These are phyloP conservation scores for Gambusia affinis DNA, from an alignment of 2,113 vertebrate genomes.

Conservation along the genomic window DNA sequence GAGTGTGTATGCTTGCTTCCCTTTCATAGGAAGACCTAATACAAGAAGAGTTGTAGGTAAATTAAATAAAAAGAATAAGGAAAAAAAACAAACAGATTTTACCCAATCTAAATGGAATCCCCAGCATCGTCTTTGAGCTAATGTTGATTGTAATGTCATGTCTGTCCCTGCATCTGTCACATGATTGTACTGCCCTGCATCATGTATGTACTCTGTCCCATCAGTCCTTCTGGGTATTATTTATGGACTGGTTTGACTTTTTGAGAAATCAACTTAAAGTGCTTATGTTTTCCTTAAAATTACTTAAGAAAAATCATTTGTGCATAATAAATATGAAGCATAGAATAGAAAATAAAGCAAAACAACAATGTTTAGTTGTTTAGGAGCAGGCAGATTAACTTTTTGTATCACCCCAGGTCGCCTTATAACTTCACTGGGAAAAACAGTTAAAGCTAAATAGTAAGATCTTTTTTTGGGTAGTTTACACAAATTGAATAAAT, in stretches of 20 bases:
- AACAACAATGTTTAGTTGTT: background rate
- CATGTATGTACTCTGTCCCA: background rate
- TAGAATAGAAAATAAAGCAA: background rate
- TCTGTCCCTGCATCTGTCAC: background rate
- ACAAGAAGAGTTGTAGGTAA: constrained; percentile 62
- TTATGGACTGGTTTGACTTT: constrained; percentile 25
- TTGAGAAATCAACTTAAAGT: background rate
- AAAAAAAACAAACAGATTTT: background rate
- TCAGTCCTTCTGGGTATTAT: background rate
- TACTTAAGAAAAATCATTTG: constrained; percentile 4
- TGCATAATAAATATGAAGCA: background rate
- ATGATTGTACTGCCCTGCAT: constrained; percentile 2
- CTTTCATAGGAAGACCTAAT: constrained; percentile 49
- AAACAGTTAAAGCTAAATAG: background rate
- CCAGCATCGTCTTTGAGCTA: constrained; percentile 5
- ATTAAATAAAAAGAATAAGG: background rate
- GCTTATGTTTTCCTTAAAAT: background rate
- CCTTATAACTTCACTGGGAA: background rate
- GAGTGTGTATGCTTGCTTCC: constrained; percentile 49
- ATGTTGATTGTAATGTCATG: constrained; percentile 1
- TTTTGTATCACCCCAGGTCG: background rate
- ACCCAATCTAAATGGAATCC: background rate
- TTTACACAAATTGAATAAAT: constrained; percentile 24
- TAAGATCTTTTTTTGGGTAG: background rate
- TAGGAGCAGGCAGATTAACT: background rate